Percentiles rank a stretch among this genome's conserved stretches.
phyloP scores from a whole-genome alignment of 2,113 vertebrate species.

The Benitochromis conjunctus region DNA sequence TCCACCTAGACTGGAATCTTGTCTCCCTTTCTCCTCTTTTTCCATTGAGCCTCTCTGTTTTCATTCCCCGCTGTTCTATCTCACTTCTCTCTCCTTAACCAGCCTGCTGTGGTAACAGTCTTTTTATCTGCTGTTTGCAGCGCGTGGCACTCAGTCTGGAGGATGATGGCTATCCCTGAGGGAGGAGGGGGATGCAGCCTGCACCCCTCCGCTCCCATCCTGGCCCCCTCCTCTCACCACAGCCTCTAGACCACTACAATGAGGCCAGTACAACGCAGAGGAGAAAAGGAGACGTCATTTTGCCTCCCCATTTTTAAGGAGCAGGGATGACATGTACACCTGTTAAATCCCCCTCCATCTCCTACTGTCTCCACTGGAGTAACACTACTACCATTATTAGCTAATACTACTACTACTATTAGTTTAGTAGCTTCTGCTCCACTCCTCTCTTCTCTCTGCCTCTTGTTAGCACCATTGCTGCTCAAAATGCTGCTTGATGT shows the following conservation, averaged over 20 bases:
- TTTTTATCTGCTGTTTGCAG: slow-evolving; percentile 82
- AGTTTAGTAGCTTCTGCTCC: slow-evolving; percentile 29
- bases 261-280: slow-evolving; percentile 54
- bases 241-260: slow-evolving; percentile 45
- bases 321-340: slow-evolving; percentile 35
- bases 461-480: slow-evolving; percentile 41
- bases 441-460: slow-evolving; percentile 31
- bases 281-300: slow-evolving; percentile 37
- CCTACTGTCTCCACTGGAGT: slow-evolving; percentile 34
- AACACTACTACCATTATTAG: slow-evolving; percentile 58
- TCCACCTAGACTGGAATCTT: not conserved
- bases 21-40: not conserved
- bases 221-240: slow-evolving; percentile 40
- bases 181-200: slow-evolving; percentile 15
- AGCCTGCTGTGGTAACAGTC: slow-evolving; percentile 59
- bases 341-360: not conserved
- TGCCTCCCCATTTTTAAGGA: slow-evolving; percentile 26
- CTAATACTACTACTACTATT: slow-evolving; percentile 27
- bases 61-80: slow-evolving; percentile 1
- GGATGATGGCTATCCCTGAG: slow-evolving; percentile 94
- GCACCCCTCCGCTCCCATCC: slow-evolving; percentile 9
- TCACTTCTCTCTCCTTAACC: slow-evolving; percentile 8
- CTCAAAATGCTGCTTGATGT: slow-evolving; percentile 51
- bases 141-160: slow-evolving; percentile 94
- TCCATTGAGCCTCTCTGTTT: not conserved